Evolutionary conservation across 2,113 vertebrate genomes (phyloP), one percentile per base, ranked within the genome.

Genomic region (Atrichornis clamosus): DNA sequence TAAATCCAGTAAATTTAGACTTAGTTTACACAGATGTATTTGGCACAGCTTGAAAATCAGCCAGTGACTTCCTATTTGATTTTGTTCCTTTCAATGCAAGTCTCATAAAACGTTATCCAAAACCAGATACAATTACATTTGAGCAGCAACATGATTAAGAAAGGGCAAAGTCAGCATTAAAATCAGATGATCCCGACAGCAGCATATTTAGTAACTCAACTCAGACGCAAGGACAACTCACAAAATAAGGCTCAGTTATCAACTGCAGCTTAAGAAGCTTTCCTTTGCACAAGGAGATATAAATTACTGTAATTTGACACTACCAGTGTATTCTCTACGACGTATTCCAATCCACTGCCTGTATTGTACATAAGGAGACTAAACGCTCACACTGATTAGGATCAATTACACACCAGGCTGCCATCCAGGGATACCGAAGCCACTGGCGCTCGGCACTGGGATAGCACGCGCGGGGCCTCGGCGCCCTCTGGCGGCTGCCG

Each of bases 381-480:
- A 39, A 63, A 63, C 2, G 11, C 12, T 46, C 27, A 35, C 16
- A 4, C 1, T 32, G 28, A 15, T 24, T 14, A 18, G 27, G 19
- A 23, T 2, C 35, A n/a, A 10, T 7, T 18, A 26, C 35, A 70
- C 35, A 13, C 1, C 18, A 53, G 20, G 52, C 27, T 30, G n/a
- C 3, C 18, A 22, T 19, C 39, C 65, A 46, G 50, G 33, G 23
- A 77, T 62, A 24, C 8, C 11, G 27, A 18, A 50, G 11, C 13
- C 39, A n/a, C 15, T 19, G 9, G 53, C 7, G 3, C 10, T 15
- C 30, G 14, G 28, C 21, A 5, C 44, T 3, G 18, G 7, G 19
- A 10, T 5, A 39, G n/a, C 7, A 2, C 0, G 0, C 2, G 0
- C 2, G 2, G 10, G 9, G 39, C 16, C 37, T 13, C 39, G 10